Conservation (phyloP, 2,113 vertebrate genomes). For the Fulica atra region DNA sequence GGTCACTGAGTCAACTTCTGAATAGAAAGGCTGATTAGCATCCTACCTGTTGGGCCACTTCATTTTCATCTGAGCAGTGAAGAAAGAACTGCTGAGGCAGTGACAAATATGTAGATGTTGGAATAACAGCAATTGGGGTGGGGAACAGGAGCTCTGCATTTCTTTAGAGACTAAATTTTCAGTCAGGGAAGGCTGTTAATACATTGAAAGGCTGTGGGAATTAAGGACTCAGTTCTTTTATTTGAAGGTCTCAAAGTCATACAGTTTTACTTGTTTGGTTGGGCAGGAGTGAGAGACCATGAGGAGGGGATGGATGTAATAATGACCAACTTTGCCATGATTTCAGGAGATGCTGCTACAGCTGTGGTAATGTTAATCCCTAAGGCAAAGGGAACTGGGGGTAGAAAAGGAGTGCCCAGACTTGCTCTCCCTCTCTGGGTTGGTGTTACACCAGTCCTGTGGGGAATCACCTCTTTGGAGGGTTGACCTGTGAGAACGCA, state of each 20-base stretch:
- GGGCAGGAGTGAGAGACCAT: neutral
- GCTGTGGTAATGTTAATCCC: accelerated
- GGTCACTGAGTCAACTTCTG: neutral
- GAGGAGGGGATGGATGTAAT: neutral
- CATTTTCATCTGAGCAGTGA: neutral
- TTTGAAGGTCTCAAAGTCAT: neutral
- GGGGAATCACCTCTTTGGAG: neutral
- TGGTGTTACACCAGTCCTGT: neutral
- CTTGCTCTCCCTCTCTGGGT: neutral
- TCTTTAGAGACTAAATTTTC: neutral
- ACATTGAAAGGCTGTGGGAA: neutral
- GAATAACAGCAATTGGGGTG: neutral
- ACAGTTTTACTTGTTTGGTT: neutral
- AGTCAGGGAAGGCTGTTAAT: neutral
- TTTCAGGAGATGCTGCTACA: neutral
- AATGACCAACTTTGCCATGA: neutral
- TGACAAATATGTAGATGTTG: neutral
- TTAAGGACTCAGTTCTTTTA: neutral
- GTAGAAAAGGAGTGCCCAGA: neutral
- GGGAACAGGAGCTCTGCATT: neutral
- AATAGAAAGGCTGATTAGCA: neutral
- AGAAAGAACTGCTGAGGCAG: neutral
- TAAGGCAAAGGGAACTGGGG: neutral
- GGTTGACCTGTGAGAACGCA: neutral
- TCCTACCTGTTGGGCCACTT: neutral